A percentile compares a stretch with the other conserved stretches of the same genome.
Conservation (phyloP, 2,888 invertebrate genomes). For the Lepidochrysops patricia region DNA sequence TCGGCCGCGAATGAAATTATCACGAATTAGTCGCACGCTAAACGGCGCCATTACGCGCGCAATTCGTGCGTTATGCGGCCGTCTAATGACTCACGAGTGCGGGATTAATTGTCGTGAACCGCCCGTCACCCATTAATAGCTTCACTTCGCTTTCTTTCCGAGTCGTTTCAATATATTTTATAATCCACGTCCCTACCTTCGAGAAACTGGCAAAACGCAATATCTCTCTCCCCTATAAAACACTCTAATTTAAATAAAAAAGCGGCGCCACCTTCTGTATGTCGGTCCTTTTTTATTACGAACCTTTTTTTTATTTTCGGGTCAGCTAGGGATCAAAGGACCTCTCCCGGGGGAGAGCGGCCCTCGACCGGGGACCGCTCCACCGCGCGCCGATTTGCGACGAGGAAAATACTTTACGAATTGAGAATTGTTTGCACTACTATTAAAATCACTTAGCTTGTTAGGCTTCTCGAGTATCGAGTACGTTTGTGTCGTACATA, state of each 20-base stretch:
- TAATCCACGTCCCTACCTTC: slow-evolving; percentile 37
- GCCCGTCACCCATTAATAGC: not conserved
- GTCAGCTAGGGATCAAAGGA: slow-evolving; percentile 74
- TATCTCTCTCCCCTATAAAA: slow-evolving; percentile 73
- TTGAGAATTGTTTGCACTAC: slow-evolving; percentile 65
- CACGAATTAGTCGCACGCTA: slow-evolving; percentile 45
- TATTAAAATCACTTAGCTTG: slow-evolving; percentile 67
- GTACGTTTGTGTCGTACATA: too few species aligned
- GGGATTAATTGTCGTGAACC: not conserved
- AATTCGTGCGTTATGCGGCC: slow-evolving; percentile 12
- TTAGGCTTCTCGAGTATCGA: slow-evolving; percentile 20
- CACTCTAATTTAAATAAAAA: slow-evolving; percentile 76
- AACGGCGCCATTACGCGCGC: slow-evolving; percentile 9
- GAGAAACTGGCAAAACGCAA: slow-evolving; percentile 70
- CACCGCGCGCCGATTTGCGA: slow-evolving; percentile 68
- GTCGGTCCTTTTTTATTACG: slow-evolving; percentile 73
- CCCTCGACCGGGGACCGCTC: slow-evolving; percentile 66
- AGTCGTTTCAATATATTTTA: slow-evolving; percentile 20
- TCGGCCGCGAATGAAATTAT: slow-evolving; percentile 53
- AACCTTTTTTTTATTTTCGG: slow-evolving; percentile 74
- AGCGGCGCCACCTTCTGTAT: slow-evolving; percentile 74
- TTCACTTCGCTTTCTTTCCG: not conserved
- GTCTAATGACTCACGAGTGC: not conserved
- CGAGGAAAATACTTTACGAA: slow-evolving; percentile 65
- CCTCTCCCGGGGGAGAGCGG: slow-evolving; percentile 57